Base-by-base conservation (phyloP, 2,797 vertebrate genomes). In the Squalus acanthias region DNA sequence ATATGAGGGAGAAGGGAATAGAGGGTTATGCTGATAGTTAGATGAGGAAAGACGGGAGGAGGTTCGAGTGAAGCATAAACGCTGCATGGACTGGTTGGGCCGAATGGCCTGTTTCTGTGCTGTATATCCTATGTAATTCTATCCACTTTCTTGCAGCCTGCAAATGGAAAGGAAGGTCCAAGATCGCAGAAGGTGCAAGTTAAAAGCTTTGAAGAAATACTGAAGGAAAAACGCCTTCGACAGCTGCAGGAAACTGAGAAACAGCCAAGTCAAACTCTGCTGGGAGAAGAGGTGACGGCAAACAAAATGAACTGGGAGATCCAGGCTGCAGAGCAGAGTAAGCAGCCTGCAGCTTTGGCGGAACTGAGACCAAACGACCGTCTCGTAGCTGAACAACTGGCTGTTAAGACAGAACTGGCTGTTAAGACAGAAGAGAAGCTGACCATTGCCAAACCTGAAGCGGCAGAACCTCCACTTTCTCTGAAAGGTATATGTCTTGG, bases 191-290 rank as follows among this genome's bases (percentile, higher is more conserved):
- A 97, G 24, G 97, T 98, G 91, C 98, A 98, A 96, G 98, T 98
- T 76, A 99, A 99, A 97, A 99, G 98, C 76, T 98, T 98, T 96
- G 98, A 99, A 74, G 99, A 99, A 97, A 98, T 98, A 96, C 98
- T 98, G 98, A 98, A 96, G 95, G 99, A 99, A 97, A 99, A 99
- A 92, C 98, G 97, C 1, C 97, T 98, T 1, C 98, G 98, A 72
- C 98, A 98, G 67, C 98, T 98, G 4, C 98, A 97, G 22, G 97
- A 98, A 97, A 63, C 97, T 3, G 95, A 92, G 20, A 57, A 76
- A 39, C 57, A n/a, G 74, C 53, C 39, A 3, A 24, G 72, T 33
- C 69, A 57, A 57, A 96, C 94, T 87, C 96, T 96, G 67, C 93
- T 97, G 60, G 97, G 96, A 79, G 97, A 96, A 50, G 97, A 96